These are phyloP conservation scores for Euwallacea similis DNA, from an alignment of 1,140 invertebrate genomes.

Conservation along the genomic window DNA sequence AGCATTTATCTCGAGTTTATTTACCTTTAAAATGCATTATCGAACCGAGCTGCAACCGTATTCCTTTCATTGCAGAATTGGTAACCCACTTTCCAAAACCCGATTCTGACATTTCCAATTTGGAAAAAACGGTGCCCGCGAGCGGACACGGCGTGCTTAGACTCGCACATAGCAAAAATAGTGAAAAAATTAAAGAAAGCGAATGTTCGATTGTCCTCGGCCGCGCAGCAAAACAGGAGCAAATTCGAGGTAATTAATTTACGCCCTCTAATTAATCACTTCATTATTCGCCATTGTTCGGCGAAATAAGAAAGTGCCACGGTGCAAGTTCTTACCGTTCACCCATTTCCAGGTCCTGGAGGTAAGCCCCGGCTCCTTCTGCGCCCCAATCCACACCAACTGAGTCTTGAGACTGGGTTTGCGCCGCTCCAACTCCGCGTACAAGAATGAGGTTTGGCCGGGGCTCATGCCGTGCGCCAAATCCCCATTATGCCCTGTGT, in stretches of 20 bases:
- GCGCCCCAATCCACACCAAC: constrained; percentile 88
- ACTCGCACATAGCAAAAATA: too few species aligned
- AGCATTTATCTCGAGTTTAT: not conserved
- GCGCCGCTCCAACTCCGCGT: constrained; percentile 77
- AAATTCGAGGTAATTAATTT: too few species aligned
- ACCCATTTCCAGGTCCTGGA: constrained; percentile 89
- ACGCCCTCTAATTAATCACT: too few species aligned
- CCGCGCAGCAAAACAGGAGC: too few species aligned
- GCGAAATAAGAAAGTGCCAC: not conserved
- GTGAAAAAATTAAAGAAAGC: not conserved
- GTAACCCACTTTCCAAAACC: constrained; percentile 14
- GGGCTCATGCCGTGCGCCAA: constrained; percentile 74
- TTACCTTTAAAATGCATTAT: not conserved
- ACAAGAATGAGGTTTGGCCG: constrained; percentile 72
- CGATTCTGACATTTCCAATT: constrained; percentile 11
- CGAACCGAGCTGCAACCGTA: not conserved
- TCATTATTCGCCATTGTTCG: not conserved
- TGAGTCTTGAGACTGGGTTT: constrained; percentile 80
- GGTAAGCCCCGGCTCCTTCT: constrained; percentile 81
- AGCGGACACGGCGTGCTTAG: not conserved
- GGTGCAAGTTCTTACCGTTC: constrained; percentile 65
- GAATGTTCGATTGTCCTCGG: too few species aligned
- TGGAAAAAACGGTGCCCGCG: not conserved
- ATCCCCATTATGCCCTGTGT: constrained; percentile 68
- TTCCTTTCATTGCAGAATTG: not conserved